Evolutionary conservation across 2,113 vertebrate species (phyloP).

Genomic region (Dissostichus mawsoni): DNA sequence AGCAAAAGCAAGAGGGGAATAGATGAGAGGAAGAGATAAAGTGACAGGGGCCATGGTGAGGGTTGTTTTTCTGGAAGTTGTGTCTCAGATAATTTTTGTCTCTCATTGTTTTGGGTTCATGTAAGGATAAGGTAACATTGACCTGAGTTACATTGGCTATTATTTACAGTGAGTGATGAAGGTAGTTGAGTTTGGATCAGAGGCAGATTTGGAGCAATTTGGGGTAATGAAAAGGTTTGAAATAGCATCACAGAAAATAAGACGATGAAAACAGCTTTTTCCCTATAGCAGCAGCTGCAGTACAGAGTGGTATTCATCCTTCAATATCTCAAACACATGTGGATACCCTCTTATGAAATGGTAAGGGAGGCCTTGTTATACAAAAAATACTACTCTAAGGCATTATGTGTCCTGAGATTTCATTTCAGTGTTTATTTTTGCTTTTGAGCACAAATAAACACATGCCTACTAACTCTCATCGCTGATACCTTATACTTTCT

Average conservation of each 20-base stretch:
- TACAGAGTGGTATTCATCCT: too few species aligned
- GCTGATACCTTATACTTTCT: conserved; percentile 53
- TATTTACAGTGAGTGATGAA: not conserved
- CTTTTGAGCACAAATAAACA: conserved; percentile 21
- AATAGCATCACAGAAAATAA: not conserved
- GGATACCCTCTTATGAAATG: too few species aligned
- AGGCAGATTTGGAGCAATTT: not conserved
- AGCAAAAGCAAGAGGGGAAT: conserved; percentile 54
- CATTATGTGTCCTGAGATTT: conserved; percentile 12
- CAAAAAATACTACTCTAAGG: not conserved
- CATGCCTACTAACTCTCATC: conserved; percentile 23
- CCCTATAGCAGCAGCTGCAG: not conserved
- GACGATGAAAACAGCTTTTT: not conserved
- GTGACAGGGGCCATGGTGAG: conserved; percentile 49
- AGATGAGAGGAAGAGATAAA: conserved; percentile 60
- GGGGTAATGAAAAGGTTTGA: not conserved
- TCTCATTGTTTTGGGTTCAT: conserved; percentile 20
- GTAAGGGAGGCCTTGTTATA: too few species aligned
- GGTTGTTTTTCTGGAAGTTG: conserved; percentile 43
- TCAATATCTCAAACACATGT: too few species aligned
- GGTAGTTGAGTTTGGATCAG: conserved; percentile 7
- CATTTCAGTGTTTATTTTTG: conserved; percentile 36
- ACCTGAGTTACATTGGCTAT: not conserved
- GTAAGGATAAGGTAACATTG: conserved; percentile 4
- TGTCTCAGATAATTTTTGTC: conserved; percentile 4